Base-by-base conservation (phyloP, 2,888 invertebrate genomes). In the Eilema sororculum region DNA sequence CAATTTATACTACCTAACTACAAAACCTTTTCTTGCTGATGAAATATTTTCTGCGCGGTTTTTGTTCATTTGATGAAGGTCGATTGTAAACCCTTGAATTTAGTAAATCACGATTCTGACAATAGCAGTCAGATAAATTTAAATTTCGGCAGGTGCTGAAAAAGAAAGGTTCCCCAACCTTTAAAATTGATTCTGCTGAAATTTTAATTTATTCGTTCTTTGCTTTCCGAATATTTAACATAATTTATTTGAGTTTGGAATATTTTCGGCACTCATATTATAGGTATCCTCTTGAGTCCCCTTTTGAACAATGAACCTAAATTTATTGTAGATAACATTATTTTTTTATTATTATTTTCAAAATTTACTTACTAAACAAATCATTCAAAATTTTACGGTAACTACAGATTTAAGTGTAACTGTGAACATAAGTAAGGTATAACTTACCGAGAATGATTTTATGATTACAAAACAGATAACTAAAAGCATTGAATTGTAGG, bases 11-110 rank as follows among this genome's bases (percentile, higher is more conserved):
- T 68, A 65, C 30, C 46, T 41, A 68, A 16, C 33, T 33, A 66
- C 33, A 24, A 46, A 64, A 62, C 71, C 70, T 74, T 78, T 74
- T 80, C 69, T 78, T 74, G 64, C 67, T 25, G 65, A 24, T 71
- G 65, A 75, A 72, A 77, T 73, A 73, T 78, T 80, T 66, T 72
- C 68, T 61, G 13, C 2, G 56, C 13, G 65, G 65, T 72, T 73
- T 73, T 75, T 78, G 71, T 78, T 72, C 71, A 67, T 1, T 56
- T 68, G 57, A 74, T 75, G 70, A 74, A 67, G 66, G 67, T 68
- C 22, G 73, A 58, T 65, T 66, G 58, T 72, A 63, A 68, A 12
- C n/a, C 41, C 8, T 65, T 65, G 37, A 58, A 61, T 58, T 69
- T 59, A 64, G 63, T 80, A 69, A 73, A 77, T 73, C 73, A 68